Conservation (phyloP, 2,113 vertebrate species). For the Podarcis cretensis region DNA sequence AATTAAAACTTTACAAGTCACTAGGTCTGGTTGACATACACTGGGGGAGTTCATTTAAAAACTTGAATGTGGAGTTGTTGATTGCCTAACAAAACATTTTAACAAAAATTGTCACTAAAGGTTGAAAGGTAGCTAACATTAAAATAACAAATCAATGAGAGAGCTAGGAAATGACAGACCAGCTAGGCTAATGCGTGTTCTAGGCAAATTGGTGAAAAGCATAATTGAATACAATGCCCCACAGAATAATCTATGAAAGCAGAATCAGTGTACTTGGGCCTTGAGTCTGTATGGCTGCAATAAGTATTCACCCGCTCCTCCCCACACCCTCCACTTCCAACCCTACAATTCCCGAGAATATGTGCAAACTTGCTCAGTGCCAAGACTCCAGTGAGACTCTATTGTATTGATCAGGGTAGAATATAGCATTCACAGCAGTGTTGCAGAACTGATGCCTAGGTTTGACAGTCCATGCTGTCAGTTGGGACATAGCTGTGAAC, state of each 20-base stretch:
- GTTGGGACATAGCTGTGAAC: neutral
- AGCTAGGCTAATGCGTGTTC: no score
- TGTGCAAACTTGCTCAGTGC: neutral
- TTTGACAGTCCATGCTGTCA: neutral
- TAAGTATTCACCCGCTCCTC: neutral
- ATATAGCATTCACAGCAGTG: neutral
- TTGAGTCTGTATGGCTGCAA: neutral
- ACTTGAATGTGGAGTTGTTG: neutral
- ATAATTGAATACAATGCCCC: no score
- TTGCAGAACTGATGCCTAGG: neutral
- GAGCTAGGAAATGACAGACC: no score
- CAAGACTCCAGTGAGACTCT: neutral
- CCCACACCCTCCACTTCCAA: neutral
- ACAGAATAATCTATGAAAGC: neutral
- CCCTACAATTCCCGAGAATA: neutral
- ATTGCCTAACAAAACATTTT: no score
- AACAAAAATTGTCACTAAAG: no score
- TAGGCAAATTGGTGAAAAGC: no score
- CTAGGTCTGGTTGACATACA: neutral
- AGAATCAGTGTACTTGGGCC: neutral
- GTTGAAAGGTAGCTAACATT: no score
- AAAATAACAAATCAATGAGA: no score
- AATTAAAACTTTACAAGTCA: neutral
- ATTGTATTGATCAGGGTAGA: no score
- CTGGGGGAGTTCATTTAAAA: neutral